Evolutionary conservation across 1,140 invertebrate species (phyloP), one percentile per base, ranked within the genome.

Genomic region (Coelopa frigida): DNA sequence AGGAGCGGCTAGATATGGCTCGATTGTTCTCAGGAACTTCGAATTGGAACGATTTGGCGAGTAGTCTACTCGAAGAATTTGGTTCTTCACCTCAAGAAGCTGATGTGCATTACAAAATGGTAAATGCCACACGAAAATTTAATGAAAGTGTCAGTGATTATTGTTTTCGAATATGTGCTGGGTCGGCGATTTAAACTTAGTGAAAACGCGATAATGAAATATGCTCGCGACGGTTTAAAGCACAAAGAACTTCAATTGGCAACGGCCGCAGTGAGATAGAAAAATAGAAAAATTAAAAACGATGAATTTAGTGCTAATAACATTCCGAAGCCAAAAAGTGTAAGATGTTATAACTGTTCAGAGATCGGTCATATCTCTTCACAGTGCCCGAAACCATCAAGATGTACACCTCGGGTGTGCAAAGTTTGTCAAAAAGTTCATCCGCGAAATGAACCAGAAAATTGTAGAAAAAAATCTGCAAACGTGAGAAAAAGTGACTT

Each of bases 1-100:
- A 26, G 38, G 48, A 5, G 11, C 18, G 36, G 48, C 41, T n/a
- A 24, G 22, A 18, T 44, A 26, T 49, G 41, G 48, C n/a, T 49
- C 6, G 48, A 49, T 18, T 12, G 15, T 3, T 26, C 12, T 5
- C 31, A 8, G 11, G 22, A 6, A 6, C 6, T 48, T 10, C 36
- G 7, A 46, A 12, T 15, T 46, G 44, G 44, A 18, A n/a, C 5
- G 4, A 20, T 5, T 27, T 46, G 6, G 12, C 44, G 5, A 12
- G 12, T 39, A 27, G 21, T 12, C 22, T 46, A 17, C 3, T 11
- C 8, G 18, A 46, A 5, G 36, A 46, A 20, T 46, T 46, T 31
- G 24, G 44, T 20, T 7, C 14, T 14, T 11, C 17, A n/a, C 11
- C 21, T 11, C 27, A 47, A 18, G 37, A 47, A 35, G 46, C 37